Conservation (phyloP, 53 echinoderm and acorn worm genomes). For the Paelopatides confundens region DNA sequence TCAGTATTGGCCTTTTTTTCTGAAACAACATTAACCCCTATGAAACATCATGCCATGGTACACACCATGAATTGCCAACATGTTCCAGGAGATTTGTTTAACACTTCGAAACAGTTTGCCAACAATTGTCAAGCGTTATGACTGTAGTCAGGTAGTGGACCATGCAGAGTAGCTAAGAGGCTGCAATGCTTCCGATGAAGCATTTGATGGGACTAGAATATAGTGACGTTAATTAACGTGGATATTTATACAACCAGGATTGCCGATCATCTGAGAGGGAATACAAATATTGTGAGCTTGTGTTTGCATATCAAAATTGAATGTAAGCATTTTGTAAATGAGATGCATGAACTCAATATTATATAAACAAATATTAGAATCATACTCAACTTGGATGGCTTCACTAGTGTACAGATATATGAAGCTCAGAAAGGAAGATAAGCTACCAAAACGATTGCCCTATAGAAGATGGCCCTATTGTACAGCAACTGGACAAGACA, state of each 20-base stretch:
- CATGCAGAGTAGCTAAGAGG: constrained; percentile 17
- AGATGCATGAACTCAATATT: too few species aligned
- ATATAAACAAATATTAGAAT: too few species aligned
- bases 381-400: too few species aligned
- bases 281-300: not conserved
- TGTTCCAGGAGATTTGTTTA: too few species aligned
- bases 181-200: not conserved
- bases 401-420: not conserved
- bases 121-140: too few species aligned
- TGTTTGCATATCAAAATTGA: not conserved
- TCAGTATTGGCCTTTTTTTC: too few species aligned
- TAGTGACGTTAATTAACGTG: not conserved
- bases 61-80: not conserved
- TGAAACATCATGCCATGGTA: not conserved
- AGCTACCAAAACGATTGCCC: too few species aligned
- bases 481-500: not conserved
- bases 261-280: too few species aligned
- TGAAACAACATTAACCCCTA: too few species aligned
- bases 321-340: not conserved
- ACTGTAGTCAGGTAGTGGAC: not conserved
- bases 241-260: not conserved
- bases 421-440: too few species aligned
- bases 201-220: too few species aligned
- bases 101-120: too few species aligned
- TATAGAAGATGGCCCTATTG: constrained; percentile 6